Conservation (phyloP, 2,113 vertebrate species). For the Isurus oxyrinchus region DNA sequence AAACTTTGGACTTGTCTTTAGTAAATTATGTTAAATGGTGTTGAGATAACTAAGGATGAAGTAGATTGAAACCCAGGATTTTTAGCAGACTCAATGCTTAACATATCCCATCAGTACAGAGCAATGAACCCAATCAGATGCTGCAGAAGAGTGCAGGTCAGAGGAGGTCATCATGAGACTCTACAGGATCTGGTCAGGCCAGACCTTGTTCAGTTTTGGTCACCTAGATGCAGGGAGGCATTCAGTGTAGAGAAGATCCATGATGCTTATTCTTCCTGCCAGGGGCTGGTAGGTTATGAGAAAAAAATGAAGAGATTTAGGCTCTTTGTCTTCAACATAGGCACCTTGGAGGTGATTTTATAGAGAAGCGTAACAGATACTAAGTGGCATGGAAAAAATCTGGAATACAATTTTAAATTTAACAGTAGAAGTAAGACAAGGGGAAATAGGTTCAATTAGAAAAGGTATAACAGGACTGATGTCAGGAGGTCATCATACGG, state of each 20-base stretch:
- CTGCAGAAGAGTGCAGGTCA: not conserved
- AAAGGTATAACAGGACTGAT: not conserved
- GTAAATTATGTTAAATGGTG: not conserved
- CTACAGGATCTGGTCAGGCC: not conserved
- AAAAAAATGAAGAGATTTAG: not conserved
- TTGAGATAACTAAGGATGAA: not conserved
- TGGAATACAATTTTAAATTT: not conserved
- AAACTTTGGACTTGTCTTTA: too few species aligned
- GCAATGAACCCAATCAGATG: not conserved
- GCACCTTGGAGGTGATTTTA: not conserved
- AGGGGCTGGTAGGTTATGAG: not conserved
- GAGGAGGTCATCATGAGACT: not conserved
- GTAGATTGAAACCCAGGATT: not conserved
- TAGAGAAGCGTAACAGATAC: not conserved
- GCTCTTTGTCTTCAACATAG: not conserved
- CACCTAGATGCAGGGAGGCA: not conserved
- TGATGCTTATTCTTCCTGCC: not conserved
- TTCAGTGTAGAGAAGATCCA: not conserved
- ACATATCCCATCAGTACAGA: not conserved
- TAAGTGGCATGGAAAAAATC: not conserved
- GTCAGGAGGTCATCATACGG: not conserved
- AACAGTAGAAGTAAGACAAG: not conserved
- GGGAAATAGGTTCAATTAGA: not conserved
- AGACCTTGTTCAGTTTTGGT: not conserved
- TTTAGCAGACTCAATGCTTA: not conserved